A percentile compares a stretch with the other conserved stretches of the same genome.
phyloP scores from a whole-genome alignment of 2,113 vertebrate genomes.

The Puntigrus tetrazona region DNA sequence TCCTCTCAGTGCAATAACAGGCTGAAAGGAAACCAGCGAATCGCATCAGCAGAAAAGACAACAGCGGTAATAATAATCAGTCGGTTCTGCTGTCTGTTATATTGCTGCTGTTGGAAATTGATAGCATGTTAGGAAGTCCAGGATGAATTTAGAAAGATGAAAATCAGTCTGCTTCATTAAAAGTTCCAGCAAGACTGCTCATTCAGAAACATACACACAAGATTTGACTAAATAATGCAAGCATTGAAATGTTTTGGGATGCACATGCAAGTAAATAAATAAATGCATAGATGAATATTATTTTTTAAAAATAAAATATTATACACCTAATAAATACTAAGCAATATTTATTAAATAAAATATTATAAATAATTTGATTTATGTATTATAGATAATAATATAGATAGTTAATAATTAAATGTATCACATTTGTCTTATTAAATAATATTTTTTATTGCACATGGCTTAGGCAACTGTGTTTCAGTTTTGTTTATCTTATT shows the following conservation, averaged over 20 bases:
- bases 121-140: neutral
- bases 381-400: no score
- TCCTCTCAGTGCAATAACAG: conserved; percentile 25
- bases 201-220: neutral
- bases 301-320: no score
- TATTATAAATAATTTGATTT: no score
- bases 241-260: no score
- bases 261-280: no score
- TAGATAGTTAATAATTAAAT: no score
- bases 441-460: no score
- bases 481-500: neutral
- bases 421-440: no score
- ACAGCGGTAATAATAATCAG: neutral
- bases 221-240: neutral
- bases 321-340: no score
- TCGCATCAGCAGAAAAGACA: neutral
- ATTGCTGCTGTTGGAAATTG: neutral
- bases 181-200: no score
- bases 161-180: neutral
- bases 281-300: no score
- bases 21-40: conserved; percentile 33
- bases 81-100: neutral
- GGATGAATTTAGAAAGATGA: neutral
- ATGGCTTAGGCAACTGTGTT: neutral
- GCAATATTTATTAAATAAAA: no score